These are phyloP conservation scores for Sipha maydis DNA, from an alignment of 2,888 invertebrate genomes.

Conservation along the genomic window DNA sequence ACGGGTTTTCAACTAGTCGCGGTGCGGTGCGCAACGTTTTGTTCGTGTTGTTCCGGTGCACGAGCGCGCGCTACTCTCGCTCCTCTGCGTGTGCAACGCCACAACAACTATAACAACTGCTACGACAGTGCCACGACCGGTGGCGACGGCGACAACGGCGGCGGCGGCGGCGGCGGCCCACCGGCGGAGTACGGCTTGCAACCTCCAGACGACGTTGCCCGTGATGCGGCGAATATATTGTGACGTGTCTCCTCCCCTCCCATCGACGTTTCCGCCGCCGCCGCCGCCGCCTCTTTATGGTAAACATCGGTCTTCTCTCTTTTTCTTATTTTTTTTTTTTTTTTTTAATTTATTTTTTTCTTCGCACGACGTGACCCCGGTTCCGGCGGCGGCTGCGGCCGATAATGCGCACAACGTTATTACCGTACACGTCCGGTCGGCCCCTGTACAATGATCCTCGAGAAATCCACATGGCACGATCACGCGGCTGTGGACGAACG, in stretches of 20 bases:
- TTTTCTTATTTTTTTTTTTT: no score
- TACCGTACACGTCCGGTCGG: no score
- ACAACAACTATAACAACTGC: no score
- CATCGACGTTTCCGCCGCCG: neutral
- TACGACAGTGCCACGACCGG: no score
- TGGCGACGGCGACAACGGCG: neutral
- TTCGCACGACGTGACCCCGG: neutral
- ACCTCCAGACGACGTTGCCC: neutral
- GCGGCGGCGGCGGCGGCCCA: neutral
- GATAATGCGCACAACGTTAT: no score
- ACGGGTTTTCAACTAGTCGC: no score
- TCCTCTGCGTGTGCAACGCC: no score
- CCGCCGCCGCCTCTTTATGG: neutral
- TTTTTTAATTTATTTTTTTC: neutral
- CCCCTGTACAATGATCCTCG: no score
- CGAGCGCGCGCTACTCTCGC: no score
- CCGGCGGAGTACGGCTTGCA: neutral
- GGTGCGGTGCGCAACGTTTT: no score
- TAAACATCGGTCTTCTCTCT: neutral
- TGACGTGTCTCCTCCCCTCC: neutral
- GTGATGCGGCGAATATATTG: neutral
- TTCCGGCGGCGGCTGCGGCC: neutral
- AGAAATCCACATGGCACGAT: no score
- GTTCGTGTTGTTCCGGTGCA: no score
- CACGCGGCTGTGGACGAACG: neutral